Conservation (phyloP, 2,113 vertebrate species). For the Perca flavescens region DNA sequence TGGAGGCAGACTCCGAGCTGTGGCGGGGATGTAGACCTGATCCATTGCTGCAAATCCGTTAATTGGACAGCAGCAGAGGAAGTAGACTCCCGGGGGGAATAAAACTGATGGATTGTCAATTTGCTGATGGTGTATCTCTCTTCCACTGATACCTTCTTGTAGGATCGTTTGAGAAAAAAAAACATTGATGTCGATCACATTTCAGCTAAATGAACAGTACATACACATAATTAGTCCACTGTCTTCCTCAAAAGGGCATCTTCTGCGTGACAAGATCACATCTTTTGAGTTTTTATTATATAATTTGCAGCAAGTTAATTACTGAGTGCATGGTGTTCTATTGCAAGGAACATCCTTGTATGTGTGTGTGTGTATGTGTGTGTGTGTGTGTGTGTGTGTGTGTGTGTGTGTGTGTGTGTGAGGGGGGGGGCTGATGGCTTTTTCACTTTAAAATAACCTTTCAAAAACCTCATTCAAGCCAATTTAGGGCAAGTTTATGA, state of each 20-base stretch:
- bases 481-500: too few relatives aligned
- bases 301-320: not conserved
- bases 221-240: not conserved
- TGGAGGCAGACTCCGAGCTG: not conserved
- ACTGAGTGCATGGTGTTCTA: not conserved
- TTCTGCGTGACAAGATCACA: too few relatives aligned
- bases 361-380: too few relatives aligned
- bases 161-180: too few relatives aligned
- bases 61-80: conserved; percentile 31
- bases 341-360: too few relatives aligned
- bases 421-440: too few relatives aligned
- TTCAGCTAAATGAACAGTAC: not conserved
- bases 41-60: conserved; percentile 32
- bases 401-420: too few relatives aligned
- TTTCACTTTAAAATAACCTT: not conserved
- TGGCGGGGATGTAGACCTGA: conserved; percentile 4
- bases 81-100: conserved; percentile 20
- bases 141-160: too few relatives aligned
- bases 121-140: conserved; percentile 22
- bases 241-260: not conserved
- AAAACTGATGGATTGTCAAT: conserved; percentile 40
- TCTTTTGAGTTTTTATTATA: not conserved
- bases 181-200: not conserved
- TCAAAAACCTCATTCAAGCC: not conserved
- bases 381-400: too few relatives aligned